Evolutionary conservation across 1,140 invertebrate species (phyloP).

Genomic region (Tetramorium alpestre): DNA sequence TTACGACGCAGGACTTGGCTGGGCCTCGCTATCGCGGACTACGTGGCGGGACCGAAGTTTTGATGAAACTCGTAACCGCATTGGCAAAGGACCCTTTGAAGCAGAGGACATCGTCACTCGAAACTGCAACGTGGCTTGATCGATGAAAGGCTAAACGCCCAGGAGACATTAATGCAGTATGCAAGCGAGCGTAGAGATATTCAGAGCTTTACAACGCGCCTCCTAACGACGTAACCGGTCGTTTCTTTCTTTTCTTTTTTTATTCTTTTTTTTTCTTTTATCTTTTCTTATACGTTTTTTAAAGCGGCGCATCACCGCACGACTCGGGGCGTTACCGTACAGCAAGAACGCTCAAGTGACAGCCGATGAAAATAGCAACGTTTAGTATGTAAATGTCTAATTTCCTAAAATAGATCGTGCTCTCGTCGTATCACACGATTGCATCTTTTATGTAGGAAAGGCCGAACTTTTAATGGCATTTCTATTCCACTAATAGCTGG

Average conservation of each 20-base stretch:
- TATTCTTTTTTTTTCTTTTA: not conserved
- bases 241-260: not conserved
- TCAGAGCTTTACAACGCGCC: conserved; percentile 36
- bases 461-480: not conserved
- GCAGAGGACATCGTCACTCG: not conserved
- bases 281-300: not conserved
- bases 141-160: conserved; percentile 60
- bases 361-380: conserved; percentile 37
- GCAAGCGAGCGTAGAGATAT: conserved; percentile 39
- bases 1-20: not conserved
- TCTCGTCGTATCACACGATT: not conserved
- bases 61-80: conserved; percentile 65
- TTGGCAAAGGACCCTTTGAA: conserved; percentile 53
- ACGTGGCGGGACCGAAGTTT: conserved; percentile 48
- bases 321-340: conserved; percentile 4
- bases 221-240: conserved; percentile 24
- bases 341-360: conserved; percentile 7
- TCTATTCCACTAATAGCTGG: not conserved
- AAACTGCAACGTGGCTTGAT: conserved; percentile 52
- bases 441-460: not conserved
- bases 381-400: conserved; percentile 41
- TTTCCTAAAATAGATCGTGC: conserved; percentile 27
- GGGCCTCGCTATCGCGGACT: not conserved
- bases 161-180: conserved; percentile 61
- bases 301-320: not conserved